phyloP scores from a whole-genome alignment of 2,797 vertebrate genomes.

The Peromyscus eremicus region DNA sequence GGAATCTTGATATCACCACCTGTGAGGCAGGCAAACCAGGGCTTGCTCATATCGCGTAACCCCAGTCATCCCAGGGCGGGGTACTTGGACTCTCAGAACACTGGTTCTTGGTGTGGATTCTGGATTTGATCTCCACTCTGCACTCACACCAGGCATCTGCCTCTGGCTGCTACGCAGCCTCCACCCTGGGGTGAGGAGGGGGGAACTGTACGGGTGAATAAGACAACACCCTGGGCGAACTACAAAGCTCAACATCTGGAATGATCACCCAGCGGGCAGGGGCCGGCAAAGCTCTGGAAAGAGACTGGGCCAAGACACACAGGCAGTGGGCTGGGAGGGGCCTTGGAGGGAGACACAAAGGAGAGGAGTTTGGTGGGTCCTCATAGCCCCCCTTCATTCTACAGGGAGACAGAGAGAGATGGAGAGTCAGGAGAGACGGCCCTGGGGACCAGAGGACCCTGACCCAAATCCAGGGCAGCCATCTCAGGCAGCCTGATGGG shows the following conservation, averaged over 20 bases:
- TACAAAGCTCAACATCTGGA: background rate
- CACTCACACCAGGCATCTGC: background rate
- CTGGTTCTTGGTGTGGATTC: background rate
- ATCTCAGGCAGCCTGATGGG: background rate
- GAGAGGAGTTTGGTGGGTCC: no score
- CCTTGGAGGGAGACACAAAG: fast-evolving
- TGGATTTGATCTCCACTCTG: background rate
- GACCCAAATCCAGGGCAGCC: background rate
- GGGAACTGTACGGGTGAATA: background rate
- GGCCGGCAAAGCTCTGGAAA: background rate
- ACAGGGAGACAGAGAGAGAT: no score
- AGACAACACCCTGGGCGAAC: background rate
- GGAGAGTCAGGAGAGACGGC: background rate
- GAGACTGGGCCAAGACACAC: background rate
- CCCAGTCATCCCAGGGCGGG: background rate
- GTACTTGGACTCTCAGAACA: background rate
- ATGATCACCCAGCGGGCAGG: no score
- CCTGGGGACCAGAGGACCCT: background rate
- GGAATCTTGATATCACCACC: background rate
- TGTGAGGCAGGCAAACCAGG: no score
- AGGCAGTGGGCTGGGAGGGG: background rate
- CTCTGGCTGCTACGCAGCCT: background rate
- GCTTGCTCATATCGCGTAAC: fast-evolving
- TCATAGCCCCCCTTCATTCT: background rate
- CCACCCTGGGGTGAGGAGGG: background rate